Conservation (phyloP, 2,888 invertebrate species). For the Steinernema carpocapsae region DNA sequence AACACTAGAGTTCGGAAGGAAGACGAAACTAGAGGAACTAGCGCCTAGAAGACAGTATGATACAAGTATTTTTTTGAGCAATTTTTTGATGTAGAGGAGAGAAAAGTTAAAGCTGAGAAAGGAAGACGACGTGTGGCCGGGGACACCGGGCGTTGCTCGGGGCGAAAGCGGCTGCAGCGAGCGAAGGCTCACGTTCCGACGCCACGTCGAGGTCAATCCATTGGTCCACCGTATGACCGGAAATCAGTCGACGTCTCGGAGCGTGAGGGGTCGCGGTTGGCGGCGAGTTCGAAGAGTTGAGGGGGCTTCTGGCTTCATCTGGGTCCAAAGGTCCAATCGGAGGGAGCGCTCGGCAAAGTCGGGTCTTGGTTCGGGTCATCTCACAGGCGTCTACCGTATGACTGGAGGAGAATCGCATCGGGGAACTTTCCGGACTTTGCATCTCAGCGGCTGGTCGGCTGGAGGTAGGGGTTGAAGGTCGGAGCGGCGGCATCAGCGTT, state of each 20-base stretch:
- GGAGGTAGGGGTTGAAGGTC: not conserved
- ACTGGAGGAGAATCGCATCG: constrained; percentile 22
- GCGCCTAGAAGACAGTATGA: constrained; percentile 19
- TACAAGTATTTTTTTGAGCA: constrained; percentile 34
- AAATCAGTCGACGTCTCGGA: constrained; percentile 27
- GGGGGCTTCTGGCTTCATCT: not conserved
- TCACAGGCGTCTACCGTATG: constrained; percentile 31
- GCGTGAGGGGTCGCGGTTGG: not conserved
- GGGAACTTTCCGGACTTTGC: constrained; percentile 20
- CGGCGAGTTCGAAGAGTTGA: not conserved
- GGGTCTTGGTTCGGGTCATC: constrained; percentile 32
- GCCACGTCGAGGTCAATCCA: constrained; percentile 25
- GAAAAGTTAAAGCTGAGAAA: constrained; percentile 27
- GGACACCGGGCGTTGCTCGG: constrained; percentile 17
- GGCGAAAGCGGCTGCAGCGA: not conserved
- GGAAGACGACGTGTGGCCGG: constrained; percentile 3
- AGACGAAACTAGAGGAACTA: constrained; percentile 3
- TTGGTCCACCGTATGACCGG: constrained; percentile 35
- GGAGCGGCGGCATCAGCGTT: constrained; percentile 7
- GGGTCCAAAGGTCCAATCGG: not conserved
- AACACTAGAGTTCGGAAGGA: constrained; percentile 7
- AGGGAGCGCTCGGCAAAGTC: constrained; percentile 29
- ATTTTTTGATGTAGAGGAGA: constrained; percentile 7
- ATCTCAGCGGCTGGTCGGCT: not conserved
- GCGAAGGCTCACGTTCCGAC: constrained; percentile 18